Evolutionary conservation across 1,140 invertebrate genomes (phyloP), one percentile per base, ranked within the genome.

Genomic region (Lerema accius): DNA sequence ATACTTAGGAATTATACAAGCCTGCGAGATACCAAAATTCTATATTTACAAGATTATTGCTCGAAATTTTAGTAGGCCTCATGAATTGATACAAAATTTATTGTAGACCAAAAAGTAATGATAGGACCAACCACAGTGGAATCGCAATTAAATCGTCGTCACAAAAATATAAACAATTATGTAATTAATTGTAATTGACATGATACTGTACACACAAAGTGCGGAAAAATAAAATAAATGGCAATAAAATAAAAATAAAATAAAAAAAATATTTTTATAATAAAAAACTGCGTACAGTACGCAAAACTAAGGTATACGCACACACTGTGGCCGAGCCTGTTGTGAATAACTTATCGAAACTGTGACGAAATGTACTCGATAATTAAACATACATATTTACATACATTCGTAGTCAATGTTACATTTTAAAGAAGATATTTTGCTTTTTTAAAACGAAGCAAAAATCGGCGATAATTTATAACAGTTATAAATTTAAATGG

Each of bases 21-120:
- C 53, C 15, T 56, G 23, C 40, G 42, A 56, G 42, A 45, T 45
- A 56, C 42, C 53, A 32, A 43, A 26, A 35, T 56, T 45, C 26
- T 56, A 50, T 62, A 63, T 63, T 53, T 55, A 63, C 61, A 63
- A 63, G 4, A 45, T 45, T 63, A 53, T 55, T 63, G 28, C 61
- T 55, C n/a, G 10, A 45, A 53, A 53, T 23, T 45, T 16, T 45
- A 14, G 23, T 63, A 63, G 49, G 49, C 49, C 49, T 7, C 19
- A 23, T 23, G 17, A 40, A n/a, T 15, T 53, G 6, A 51, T 51
- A n/a, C 14, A 17, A 51, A 51, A 39, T 51, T 19, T 9, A 51
- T 7, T 37, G 3, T 3, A 39, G 32, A 17, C n/a, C 37, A 11
- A 19, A 51, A 13, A 39, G 11, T 11, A 17, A 35, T 16, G 4